Base-by-base conservation (phyloP, 2,113 vertebrate species). In the Gavia stellata region DNA sequence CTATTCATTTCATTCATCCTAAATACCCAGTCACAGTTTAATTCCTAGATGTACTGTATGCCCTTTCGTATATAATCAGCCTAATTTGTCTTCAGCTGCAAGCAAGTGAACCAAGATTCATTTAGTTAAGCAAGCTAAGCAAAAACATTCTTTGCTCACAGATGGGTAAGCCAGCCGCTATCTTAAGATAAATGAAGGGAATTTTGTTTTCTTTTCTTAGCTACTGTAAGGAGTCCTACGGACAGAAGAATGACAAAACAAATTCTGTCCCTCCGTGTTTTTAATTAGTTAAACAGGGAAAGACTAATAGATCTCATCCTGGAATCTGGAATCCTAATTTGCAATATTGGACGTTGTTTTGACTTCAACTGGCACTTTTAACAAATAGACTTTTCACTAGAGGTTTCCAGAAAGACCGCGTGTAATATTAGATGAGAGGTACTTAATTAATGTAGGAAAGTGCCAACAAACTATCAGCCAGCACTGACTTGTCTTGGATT, bases 401-500 rank as follows among this genome's bases (percentile, higher is more conserved):
- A 95, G 95, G 89, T 95, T 97, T 97, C 95, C 92, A 92, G 92
- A 97, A 96, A 91, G 89, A 91, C 95, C 4, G 0, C 4, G 1
- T 95, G 81, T 92, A 95, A 91, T 97, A 92, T 95, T 94, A 97
- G 89, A 94, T 94, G 95, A 97, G 92, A 96, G 91, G 89, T 95
- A 94, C 88, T 94, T 97, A 97, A 96, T 97, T 97, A 97, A 96
- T 47, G 86, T 75, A 95, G 97, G 81, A 91, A 94, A 95, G 89
- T 0, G 91, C 97, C 94, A 96, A 87, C 95, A 95, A 96, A 92
- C 95, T 95, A 94, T 95, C 94, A 96, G 78, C 94, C 92, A 97
- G 94, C 84, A 71, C 92, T 89, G 92, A 92, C 95, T 97, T 95
- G 91, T 95, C 94, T 96, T 97, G 94, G 92, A 94, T 95, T 95